Evolutionary conservation across 1,140 invertebrate species (phyloP).

Genomic region (Pomacea maculata): DNA sequence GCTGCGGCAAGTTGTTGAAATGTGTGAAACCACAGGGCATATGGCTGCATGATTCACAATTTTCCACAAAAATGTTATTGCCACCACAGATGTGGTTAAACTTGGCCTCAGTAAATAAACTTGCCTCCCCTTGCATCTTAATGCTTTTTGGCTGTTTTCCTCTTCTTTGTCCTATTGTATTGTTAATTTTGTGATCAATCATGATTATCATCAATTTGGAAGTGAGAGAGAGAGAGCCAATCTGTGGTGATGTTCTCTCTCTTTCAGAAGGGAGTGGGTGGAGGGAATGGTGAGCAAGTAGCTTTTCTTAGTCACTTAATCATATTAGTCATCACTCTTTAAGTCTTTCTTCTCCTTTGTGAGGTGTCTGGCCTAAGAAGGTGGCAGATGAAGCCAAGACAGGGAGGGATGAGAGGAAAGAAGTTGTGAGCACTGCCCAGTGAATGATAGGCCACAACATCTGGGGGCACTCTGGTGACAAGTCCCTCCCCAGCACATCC

Average conservation of each 20-base stretch:
- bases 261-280: too few species aligned
- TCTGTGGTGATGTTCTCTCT: slow-evolving; percentile 19
- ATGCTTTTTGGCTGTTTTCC: neutral
- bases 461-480: neutral
- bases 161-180: slow-evolving; percentile 10
- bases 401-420: neutral
- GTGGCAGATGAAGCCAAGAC: slow-evolving; percentile 16
- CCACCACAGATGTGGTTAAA: slow-evolving; percentile 9
- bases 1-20: too few species aligned
- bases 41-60: slow-evolving; percentile 19
- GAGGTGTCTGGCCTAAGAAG: neutral
- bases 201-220: neutral
- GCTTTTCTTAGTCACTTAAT: slow-evolving; percentile 24
- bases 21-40: slow-evolving; percentile 29
- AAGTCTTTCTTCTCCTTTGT: slow-evolving; percentile 16
- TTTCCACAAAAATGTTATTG: slow-evolving; percentile 13
- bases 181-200: slow-evolving; percentile 23
- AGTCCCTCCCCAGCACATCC: neutral
- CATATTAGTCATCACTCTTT: slow-evolving; percentile 15
- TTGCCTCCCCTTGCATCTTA: slow-evolving; percentile 3
- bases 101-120: slow-evolving; percentile 18
- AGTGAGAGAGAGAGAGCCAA: neutral
- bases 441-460: slow-evolving; percentile 2
- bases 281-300: slow-evolving; percentile 3
- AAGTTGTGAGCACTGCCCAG: neutral